Conservation (phyloP, 2,888 invertebrate species). For the Cosmorhoe ocellata region DNA sequence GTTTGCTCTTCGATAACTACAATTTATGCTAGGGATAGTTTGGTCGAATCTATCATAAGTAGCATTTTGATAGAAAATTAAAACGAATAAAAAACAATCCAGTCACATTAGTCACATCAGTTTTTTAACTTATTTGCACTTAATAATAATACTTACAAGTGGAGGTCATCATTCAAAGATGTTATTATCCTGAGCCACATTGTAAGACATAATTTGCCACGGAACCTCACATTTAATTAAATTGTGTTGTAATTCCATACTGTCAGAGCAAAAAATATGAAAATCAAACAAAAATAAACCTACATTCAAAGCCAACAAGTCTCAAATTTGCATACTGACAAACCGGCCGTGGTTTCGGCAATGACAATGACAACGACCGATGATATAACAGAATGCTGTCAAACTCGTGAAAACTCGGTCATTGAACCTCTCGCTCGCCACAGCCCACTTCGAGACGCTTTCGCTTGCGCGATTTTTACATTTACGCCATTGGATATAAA, state of each 20-base stretch:
- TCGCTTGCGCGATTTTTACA: slow-evolving; percentile 71
- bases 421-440: slow-evolving; percentile 72
- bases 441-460: slow-evolving; percentile 61
- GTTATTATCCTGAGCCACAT: no score
- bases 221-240: slow-evolving; percentile 1
- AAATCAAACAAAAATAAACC: slow-evolving; percentile 55
- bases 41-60: no score
- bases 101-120: no score
- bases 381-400: slow-evolving; percentile 82
- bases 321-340: slow-evolving; percentile 59
- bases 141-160: no score
- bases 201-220: no score
- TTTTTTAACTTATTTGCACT: no score
- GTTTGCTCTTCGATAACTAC: no score
- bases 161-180: no score
- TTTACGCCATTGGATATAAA: slow-evolving; percentile 60
- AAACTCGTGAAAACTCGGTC: slow-evolving; percentile 83
- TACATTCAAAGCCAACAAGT: slow-evolving; percentile 54
- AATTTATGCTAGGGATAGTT: no score
- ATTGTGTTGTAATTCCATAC: slow-evolving; percentile 31
- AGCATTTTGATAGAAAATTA: no score
- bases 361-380: slow-evolving; percentile 81
- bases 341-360: slow-evolving; percentile 70
- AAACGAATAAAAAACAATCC: no score
- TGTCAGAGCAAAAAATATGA: slow-evolving; percentile 36